Conservation (phyloP, 2,113 vertebrate genomes). For the Anarhynchus alexandrinus region DNA sequence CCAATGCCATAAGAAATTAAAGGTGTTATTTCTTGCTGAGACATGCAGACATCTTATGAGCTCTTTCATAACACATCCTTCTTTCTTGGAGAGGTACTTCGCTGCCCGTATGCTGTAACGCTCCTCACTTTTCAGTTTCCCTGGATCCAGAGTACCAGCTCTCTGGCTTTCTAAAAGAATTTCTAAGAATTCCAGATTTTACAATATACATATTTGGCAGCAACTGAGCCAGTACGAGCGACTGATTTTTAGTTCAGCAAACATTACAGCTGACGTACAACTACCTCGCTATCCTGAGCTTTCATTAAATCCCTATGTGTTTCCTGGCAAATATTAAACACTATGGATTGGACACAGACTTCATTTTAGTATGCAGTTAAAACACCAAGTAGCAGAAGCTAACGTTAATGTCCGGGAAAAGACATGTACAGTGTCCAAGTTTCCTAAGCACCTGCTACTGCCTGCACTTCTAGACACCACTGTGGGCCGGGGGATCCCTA, state of each 20-base stretch:
- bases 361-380: not conserved
- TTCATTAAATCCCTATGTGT: too few species aligned
- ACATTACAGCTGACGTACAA: not conserved
- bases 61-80: not conserved
- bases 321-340: not conserved
- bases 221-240: rapidly evolving
- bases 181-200: not conserved
- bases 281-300: not conserved
- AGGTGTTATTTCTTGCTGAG: not conserved
- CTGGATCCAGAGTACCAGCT: not conserved
- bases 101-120: not conserved
- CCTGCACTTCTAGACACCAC: rapidly evolving
- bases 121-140: not conserved
- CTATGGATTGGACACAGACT: rapidly evolving
- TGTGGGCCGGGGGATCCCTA: too few species aligned
- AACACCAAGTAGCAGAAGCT: not conserved
- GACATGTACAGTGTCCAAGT: rapidly evolving
- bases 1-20: not conserved
- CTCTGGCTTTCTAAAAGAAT: not conserved
- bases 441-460: not conserved
- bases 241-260: not conserved
- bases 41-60: not conserved
- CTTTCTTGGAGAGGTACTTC: not conserved
- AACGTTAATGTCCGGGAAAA: rapidly evolving
- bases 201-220: not conserved